phyloP scores from a whole-genome alignment of 2,113 vertebrate genomes.

The Antechinus flavipes region DNA sequence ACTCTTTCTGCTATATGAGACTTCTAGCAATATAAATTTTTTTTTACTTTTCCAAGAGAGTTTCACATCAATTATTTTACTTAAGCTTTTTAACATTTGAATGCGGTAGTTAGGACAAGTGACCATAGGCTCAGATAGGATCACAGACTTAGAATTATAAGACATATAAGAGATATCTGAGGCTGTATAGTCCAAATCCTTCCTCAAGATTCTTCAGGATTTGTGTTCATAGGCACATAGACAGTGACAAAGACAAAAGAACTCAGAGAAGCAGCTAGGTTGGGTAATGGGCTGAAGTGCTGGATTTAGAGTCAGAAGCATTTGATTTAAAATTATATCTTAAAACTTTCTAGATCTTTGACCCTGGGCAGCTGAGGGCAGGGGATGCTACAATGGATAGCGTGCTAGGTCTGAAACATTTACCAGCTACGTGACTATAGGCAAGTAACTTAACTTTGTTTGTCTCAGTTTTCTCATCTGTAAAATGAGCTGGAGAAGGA shows the following conservation, averaged over 20 bases:
- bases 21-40: background rate
- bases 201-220: background rate
- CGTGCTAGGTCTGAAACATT: background rate
- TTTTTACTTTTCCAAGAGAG: background rate
- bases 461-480: background rate
- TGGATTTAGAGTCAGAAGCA: too few relatives aligned
- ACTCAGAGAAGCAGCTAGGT: too few relatives aligned
- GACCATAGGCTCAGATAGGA: background rate
- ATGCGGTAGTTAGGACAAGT: background rate
- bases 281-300: too few relatives aligned
- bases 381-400: background rate
- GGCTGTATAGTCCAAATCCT: background rate
- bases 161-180: background rate
- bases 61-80: too few relatives aligned
- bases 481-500: background rate
- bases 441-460: background rate
- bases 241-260: too few relatives aligned
- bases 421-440: background rate
- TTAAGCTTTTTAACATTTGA: background rate
- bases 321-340: too few relatives aligned
- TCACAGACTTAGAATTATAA: background rate
- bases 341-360: too few relatives aligned
- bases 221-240: background rate
- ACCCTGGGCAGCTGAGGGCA: background rate
- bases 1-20: background rate